phyloP scores from a whole-genome alignment of 2,797 vertebrate species.

The Acrossocheilus fasciatus region DNA sequence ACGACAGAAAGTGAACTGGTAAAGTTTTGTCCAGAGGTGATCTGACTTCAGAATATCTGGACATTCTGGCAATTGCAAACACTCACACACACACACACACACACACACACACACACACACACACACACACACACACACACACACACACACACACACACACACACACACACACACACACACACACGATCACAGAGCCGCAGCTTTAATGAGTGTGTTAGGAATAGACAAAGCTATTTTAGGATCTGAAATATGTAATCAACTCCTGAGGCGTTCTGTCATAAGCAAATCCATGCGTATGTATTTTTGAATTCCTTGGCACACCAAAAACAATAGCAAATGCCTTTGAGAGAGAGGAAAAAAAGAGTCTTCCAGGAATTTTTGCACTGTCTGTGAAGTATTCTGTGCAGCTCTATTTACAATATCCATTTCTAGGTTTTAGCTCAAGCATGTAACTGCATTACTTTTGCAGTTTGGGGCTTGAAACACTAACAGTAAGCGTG shows the following conservation, averaged over 20 bases:
- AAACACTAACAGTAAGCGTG: not conserved
- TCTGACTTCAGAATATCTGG: no score
- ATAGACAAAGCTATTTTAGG: constrained; percentile 45
- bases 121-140: not conserved
- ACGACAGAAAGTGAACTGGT: no score
- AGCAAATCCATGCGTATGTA: constrained; percentile 44
- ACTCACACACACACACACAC: not conserved
- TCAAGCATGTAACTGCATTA: not conserved
- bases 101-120: not conserved
- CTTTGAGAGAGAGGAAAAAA: not conserved
- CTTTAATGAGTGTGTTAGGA: constrained; percentile 38
- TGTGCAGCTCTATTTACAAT: constrained; percentile 5
- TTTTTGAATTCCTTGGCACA: constrained; percentile 43
- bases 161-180: constrained; percentile 18
- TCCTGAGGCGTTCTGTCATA: constrained; percentile 41
- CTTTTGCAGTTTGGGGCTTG: not conserved
- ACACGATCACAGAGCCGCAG: not conserved
- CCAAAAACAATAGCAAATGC: constrained; percentile 56
- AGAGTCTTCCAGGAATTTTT: constrained; percentile 47
- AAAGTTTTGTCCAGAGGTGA: no score
- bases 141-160: not conserved
- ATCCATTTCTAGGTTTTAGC: not conserved
- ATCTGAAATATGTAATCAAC: constrained; percentile 61
- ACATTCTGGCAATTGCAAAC: no score
- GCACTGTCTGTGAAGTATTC: constrained; percentile 39